Evolutionary conservation across 2,797 vertebrate species (phyloP).

Genomic region (Alca torda): DNA sequence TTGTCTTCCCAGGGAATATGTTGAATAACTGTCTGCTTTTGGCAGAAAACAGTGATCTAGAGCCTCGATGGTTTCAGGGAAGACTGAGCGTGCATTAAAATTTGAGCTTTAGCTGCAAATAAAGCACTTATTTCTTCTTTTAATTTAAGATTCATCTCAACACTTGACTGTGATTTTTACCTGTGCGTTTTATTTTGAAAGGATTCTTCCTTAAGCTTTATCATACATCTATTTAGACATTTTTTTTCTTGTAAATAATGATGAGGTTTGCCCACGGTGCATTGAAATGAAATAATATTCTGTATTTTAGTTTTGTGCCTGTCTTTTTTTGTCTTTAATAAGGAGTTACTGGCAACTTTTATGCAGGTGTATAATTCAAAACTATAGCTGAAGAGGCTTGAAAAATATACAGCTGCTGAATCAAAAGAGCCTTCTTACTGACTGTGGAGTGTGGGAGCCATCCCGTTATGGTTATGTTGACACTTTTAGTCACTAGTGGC

Average conservation of each 20-base stretch:
- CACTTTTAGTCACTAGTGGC: slow-evolving; percentile 44
- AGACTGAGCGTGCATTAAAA: slow-evolving; percentile 53
- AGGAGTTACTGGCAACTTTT: slow-evolving; percentile 13
- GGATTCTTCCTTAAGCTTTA: slow-evolving; percentile 36
- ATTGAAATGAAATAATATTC: slow-evolving; percentile 47
- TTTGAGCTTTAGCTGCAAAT: slow-evolving; percentile 72
- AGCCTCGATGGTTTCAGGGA: slow-evolving; percentile 60
- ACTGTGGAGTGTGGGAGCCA: slow-evolving; percentile 13
- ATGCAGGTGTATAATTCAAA: slow-evolving; percentile 40
- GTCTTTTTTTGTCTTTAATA: slow-evolving; percentile 19
- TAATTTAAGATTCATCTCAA: slow-evolving; percentile 58
- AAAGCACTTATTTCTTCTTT: slow-evolving; percentile 50
- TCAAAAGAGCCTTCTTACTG: slow-evolving; percentile 40
- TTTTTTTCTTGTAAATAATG: slow-evolving; percentile 63
- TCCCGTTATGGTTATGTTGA: background rate
- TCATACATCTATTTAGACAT: slow-evolving; percentile 28
- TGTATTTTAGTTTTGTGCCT: slow-evolving; percentile 57
- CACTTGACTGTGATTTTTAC: slow-evolving; percentile 52
- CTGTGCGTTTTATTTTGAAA: slow-evolving; percentile 58
- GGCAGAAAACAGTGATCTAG: slow-evolving; percentile 31
- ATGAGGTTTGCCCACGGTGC: slow-evolving; percentile 49
- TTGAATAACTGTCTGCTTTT: slow-evolving; percentile 57
- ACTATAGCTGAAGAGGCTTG: slow-evolving; percentile 33
- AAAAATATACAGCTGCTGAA: slow-evolving; percentile 39
- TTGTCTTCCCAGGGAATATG: slow-evolving; percentile 67